Evolutionary conservation across 2,888 invertebrate species (phyloP).

Genomic region (Chrysolina oricalcia): DNA sequence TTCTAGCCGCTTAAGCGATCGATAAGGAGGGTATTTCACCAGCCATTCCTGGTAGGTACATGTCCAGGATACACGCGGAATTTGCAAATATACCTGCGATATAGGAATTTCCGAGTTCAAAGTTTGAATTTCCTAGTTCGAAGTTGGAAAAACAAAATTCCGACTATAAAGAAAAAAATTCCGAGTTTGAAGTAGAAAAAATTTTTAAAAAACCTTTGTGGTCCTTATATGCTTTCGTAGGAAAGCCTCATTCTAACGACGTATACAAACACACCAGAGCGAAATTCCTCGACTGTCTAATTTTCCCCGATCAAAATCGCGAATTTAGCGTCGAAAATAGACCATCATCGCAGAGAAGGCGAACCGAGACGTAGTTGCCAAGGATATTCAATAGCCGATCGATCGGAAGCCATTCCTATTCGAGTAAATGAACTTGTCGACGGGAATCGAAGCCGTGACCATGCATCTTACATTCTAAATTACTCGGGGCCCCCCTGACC

Average conservation of each 20-base stretch:
- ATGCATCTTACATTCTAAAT: slow-evolving; percentile 67
- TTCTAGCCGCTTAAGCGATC: neutral
- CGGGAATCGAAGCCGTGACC: slow-evolving; percentile 69
- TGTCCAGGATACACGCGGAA: too few relatives aligned
- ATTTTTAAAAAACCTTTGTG: too few relatives aligned
- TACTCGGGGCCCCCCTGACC: slow-evolving; percentile 59
- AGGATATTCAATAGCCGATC: slow-evolving; percentile 18
- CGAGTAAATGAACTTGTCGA: slow-evolving; percentile 68
- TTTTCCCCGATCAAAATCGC: neutral
- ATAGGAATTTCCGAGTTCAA: too few relatives aligned
- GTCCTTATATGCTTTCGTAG: too few relatives aligned
- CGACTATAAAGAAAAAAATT: too few relatives aligned
- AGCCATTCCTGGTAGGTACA: too few relatives aligned
- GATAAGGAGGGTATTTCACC: neutral
- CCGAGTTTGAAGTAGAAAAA: too few relatives aligned
- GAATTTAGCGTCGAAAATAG: slow-evolving; percentile 5
- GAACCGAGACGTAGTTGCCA: slow-evolving; percentile 6
- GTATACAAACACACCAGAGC: neutral
- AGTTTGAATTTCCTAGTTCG: too few relatives aligned
- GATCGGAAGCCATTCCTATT: slow-evolving; percentile 32
- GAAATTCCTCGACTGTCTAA: neutral
- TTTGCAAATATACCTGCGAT: too few relatives aligned
- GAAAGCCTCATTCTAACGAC: too few relatives aligned
- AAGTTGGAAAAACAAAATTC: too few relatives aligned
- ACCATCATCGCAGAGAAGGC: neutral